Conservation (phyloP, 2,888 invertebrate genomes). For the Athetis lepigone region DNA sequence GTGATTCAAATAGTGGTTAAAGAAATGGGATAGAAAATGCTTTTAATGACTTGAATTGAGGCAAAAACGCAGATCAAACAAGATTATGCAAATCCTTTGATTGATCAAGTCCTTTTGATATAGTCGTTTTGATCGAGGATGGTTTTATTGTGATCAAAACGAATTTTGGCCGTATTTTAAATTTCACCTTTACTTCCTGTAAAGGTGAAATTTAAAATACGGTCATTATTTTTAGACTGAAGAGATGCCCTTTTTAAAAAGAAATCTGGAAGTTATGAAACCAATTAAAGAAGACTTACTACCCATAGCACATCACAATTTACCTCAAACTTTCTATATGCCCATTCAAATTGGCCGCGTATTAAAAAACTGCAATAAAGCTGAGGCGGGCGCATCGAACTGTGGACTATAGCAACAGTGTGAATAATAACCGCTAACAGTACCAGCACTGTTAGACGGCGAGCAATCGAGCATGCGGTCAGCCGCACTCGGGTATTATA, state of each 20-base stretch:
- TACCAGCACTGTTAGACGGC: constrained; percentile 56
- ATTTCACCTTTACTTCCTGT: too few relatives aligned
- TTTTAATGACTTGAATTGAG: too few relatives aligned
- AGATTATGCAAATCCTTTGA: too few relatives aligned
- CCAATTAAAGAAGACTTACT: not conserved
- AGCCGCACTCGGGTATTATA: constrained; percentile 40
- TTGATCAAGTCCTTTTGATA: too few relatives aligned
- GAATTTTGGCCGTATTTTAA: too few relatives aligned
- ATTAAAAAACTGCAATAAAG: constrained; percentile 42
- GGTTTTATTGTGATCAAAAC: too few relatives aligned
- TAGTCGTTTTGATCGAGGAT: too few relatives aligned
- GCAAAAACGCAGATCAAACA: too few relatives aligned
- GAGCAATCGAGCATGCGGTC: constrained; percentile 47
- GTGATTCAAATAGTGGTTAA: not conserved
- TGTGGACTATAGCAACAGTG: constrained; percentile 25
- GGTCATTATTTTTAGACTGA: too few relatives aligned
- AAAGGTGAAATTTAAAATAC: too few relatives aligned
- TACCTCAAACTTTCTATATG: not conserved
- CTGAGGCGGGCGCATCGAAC: constrained; percentile 45
- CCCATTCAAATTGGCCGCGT: constrained; percentile 25
- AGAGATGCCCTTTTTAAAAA: too few relatives aligned
- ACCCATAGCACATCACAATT: not conserved
- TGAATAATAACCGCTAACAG: constrained; percentile 52
- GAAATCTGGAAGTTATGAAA: too few relatives aligned
- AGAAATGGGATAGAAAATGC: not conserved